Evolutionary conservation across 2,113 vertebrate genomes (phyloP).

Genomic region (Stictonetta naevosa): DNA sequence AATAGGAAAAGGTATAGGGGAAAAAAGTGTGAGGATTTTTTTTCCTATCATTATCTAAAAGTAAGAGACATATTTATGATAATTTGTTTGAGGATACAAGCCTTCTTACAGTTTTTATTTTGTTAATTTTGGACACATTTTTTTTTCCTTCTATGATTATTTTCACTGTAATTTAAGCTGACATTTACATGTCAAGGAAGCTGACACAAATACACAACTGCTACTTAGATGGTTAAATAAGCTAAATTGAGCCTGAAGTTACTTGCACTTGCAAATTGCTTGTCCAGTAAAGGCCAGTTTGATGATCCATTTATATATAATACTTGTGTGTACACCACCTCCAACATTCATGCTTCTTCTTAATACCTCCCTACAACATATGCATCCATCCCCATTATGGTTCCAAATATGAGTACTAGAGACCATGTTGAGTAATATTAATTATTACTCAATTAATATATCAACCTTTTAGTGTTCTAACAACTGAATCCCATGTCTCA

Average conservation of each 20-base stretch:
- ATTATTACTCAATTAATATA: too few species aligned
- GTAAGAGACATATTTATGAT: background rate
- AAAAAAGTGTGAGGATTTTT: background rate
- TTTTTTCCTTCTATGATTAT: background rate
- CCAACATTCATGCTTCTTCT: background rate
- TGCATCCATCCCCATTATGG: background rate
- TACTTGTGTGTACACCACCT: background rate
- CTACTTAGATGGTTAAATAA: slow-evolving; percentile 17
- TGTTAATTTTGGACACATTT: background rate
- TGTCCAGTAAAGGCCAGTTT: background rate
- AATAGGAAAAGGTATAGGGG: background rate
- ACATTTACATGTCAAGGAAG: background rate
- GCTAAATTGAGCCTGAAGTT: slow-evolving; percentile 39
- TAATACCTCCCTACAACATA: background rate
- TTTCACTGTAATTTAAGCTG: slow-evolving; percentile 6
- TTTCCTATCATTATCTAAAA: background rate
- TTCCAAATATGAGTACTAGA: background rate
- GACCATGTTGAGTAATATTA: background rate
- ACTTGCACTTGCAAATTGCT: background rate
- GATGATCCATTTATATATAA: background rate
- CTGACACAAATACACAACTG: background rate
- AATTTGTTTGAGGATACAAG: background rate
- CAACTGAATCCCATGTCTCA: background rate
- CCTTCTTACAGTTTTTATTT: background rate
- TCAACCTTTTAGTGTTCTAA: background rate